Conservation (phyloP, 1,140 invertebrate genomes). For the Tetraneura akinire region DNA sequence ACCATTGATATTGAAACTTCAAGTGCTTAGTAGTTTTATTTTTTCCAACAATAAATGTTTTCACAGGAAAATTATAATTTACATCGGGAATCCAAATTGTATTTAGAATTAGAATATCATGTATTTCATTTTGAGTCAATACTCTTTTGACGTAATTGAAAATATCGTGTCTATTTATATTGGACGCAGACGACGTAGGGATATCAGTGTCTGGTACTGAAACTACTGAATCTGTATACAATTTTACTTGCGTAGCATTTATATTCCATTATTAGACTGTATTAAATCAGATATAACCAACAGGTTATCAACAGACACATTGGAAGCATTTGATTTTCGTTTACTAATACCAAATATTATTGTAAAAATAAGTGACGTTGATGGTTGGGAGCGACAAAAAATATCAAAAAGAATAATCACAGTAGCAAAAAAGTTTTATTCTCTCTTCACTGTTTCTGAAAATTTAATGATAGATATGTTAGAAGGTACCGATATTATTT, state of each 20-base stretch:
- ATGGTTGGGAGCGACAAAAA: not conserved
- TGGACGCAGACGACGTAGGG: not conserved
- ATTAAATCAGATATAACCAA: not conserved
- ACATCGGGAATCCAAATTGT: too few relatives aligned
- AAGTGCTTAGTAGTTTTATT: too few relatives aligned
- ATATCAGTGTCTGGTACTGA: too few relatives aligned
- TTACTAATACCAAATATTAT: not conserved
- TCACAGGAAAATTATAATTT: too few relatives aligned
- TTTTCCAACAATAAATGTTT: too few relatives aligned
- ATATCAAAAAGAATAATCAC: not conserved
- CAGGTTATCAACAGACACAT: not conserved
- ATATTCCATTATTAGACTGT: not conserved
- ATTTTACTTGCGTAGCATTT: not conserved
- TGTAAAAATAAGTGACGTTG: not conserved
- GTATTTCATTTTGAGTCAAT: too few relatives aligned
- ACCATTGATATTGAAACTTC: too few relatives aligned
- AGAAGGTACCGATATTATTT: not conserved
- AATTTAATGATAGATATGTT: not conserved
- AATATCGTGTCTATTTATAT: not conserved
- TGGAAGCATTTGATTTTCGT: not conserved
- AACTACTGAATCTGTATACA: not conserved
- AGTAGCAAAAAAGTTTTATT: not conserved
- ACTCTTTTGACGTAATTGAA: not conserved
- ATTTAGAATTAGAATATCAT: too few relatives aligned
- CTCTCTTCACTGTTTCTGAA: not conserved